Evolutionary conservation across 2,797 vertebrate species (phyloP), one percentile per base, ranked within the genome.

Genomic region (Hydrocynus forskahlii): DNA sequence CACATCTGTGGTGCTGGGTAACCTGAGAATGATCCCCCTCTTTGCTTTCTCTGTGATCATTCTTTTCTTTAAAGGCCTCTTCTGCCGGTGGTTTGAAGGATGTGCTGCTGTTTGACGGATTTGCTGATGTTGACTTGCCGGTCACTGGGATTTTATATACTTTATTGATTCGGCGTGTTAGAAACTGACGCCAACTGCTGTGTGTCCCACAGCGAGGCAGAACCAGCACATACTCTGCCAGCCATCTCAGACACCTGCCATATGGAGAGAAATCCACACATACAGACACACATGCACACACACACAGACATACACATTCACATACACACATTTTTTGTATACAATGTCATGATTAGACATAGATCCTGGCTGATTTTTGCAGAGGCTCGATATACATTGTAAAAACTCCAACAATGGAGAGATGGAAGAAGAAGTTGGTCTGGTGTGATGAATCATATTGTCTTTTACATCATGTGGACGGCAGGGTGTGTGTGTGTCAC

Each of bases 161-260:
- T 74, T 77, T 82, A 78, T 67, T 84, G 73, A 83, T 83, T 74
- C 21, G 23, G 62, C 50, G 75, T 50, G n/a, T 21, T 45, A 5
- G 21, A 62, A 29, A 62, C 9, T 9, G 59, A 62, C 0, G 23
- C 59, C 59, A 62, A 62, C n/a, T 71, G 84, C 70, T 70, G 52
- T 12, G 40, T 38, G 43, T 80, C 75, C 23, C 21, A 0, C 10
- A 10, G 50, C 23, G 43, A 62, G 40, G 29, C 17, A 38, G 54
- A 75, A 70, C 55, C 23, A 13, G n/a, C 14, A 59, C 25, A 62
- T 21, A 13, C n/a, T 60, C 21, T 21, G 9, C 21, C n/a, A 60
- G 8, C 59, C 25, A 0, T 10, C 5, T 45, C 43, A 45, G 43
- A 45, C 43, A 45, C 43, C 43, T 45, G 43, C 43, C 43, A 45